phyloP scores from a whole-genome alignment of 2,797 vertebrate species.

The Bovichtus diacanthus region DNA sequence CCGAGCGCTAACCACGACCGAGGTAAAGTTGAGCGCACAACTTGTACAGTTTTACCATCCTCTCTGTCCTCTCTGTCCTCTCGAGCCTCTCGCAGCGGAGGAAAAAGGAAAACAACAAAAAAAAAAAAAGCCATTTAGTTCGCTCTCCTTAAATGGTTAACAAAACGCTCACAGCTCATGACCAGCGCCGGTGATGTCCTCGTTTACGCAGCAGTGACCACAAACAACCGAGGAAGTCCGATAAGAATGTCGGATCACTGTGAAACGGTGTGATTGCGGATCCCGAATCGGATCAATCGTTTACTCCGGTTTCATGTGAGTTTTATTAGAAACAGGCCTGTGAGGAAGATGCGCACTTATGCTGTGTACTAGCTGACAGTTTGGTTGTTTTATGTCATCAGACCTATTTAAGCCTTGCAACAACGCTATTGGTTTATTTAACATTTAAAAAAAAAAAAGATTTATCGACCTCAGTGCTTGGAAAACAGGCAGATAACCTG shows the following conservation, averaged over 20 bases:
- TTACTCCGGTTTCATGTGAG: slow-evolving; percentile 32
- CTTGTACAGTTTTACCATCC: slow-evolving; percentile 59
- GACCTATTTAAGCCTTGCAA: background rate
- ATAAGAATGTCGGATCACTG: background rate
- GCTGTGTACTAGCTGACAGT: background rate
- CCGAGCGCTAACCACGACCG: slow-evolving; percentile 57
- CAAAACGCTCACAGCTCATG: slow-evolving; percentile 5
- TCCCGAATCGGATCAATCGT: background rate
- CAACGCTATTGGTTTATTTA: background rate
- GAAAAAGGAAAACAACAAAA: too few relatives aligned
- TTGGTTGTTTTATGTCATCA: background rate
- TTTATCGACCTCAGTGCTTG: slow-evolving; percentile 8
- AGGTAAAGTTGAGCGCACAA: slow-evolving; percentile 81
- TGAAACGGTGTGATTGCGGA: slow-evolving; percentile 40
- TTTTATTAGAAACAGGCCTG: background rate
- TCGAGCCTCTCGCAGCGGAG: slow-evolving; percentile 1
- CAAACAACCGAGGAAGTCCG: background rate
- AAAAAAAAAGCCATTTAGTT: slow-evolving; percentile 8
- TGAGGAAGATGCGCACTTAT: background rate
- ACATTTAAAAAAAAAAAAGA: too few relatives aligned
- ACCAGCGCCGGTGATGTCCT: background rate
- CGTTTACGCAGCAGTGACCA: background rate
- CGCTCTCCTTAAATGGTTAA: slow-evolving; percentile 60
- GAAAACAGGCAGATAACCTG: background rate
- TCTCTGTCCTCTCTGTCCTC: slow-evolving; percentile 29